These are phyloP conservation scores for Chelonus insularis DNA, from an alignment of 1,140 invertebrate species.

Conservation along the genomic window DNA sequence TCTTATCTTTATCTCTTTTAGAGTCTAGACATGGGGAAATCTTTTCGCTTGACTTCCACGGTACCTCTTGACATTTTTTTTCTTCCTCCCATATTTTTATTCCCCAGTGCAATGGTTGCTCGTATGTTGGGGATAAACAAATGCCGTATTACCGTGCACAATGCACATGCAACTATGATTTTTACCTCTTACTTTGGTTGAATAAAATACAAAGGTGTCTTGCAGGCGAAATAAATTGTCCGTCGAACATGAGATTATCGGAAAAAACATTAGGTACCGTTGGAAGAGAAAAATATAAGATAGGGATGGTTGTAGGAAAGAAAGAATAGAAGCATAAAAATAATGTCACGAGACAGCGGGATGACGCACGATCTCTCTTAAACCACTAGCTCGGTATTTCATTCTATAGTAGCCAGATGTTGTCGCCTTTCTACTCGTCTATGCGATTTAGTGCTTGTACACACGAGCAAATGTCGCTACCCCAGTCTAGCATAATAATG, in stretches of 20 bases:
- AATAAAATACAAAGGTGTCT: background rate
- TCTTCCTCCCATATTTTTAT: background rate
- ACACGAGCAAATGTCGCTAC: background rate
- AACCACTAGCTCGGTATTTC: constrained; percentile 41
- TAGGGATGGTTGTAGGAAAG: background rate
- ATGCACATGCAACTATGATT: background rate
- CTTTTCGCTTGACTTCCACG: constrained; percentile 16
- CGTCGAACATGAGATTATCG: constrained; percentile 13
- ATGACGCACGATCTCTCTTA: constrained; percentile 24
- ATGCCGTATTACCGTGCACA: background rate
- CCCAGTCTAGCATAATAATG: background rate
- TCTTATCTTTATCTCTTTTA: constrained; percentile 21
- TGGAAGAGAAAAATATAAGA: constrained; percentile 1
- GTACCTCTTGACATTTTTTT: background rate
- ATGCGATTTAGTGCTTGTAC: constrained; percentile 32
- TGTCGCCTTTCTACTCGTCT: constrained; percentile 36
- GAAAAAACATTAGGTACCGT: constrained; percentile 4
- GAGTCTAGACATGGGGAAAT: background rate
- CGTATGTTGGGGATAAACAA: too few relatives aligned
- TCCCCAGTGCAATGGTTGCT: too few relatives aligned
- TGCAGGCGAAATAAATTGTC: constrained; percentile 1
- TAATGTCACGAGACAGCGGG: constrained; percentile 29
- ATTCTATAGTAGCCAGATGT: constrained; percentile 45
- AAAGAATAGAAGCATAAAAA: constrained; percentile 41
- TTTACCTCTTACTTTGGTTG: background rate